Evolutionary conservation across 2,888 invertebrate species (phyloP), one percentile per base, ranked within the genome.

Genomic region (Cremastobaeus sp.): DNA sequence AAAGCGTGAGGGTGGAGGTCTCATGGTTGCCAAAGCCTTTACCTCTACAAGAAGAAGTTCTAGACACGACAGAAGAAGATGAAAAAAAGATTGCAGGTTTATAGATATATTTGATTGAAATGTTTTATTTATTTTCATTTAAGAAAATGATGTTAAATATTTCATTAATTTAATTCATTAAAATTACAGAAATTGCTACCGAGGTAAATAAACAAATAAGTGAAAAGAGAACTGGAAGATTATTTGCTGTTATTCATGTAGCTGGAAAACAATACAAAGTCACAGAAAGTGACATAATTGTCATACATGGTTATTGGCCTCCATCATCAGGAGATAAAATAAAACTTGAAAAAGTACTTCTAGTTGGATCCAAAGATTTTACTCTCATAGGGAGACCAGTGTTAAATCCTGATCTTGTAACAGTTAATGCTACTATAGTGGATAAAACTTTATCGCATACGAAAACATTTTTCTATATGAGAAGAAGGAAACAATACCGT

Each of bases 231-330:
- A 88, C 90, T 8, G 92, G 93, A 3, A 89, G 94, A 32, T 89
- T 93, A 74, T 97, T 96, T 88, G 96, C 96, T 0, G 91, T 96
- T 0, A 90, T 97, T 0, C 93, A 95, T 80, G 79, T 96, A 12
- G 89, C 92, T 70, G 96, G 96, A 8, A 95, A 93, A 87, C 96
- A 96, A 83, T 95, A 93, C 88, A 93, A 95, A 88, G 90, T 97
- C 0, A 95, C 96, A 0, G 90, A 92, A 65, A 95, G 94, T n/a
- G 97, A 97, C 88, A 89, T 96, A 1, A 90, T 97, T 20, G 90
- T 96, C 0, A 89, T 96, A 0, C 93, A 95, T 88, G 95, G 95
- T 0, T 92, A 92, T 82, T 96, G 96, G 95, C 93, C 94, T 21
- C 95, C 96, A 1, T 92, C 91, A 52, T 90, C 92, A 59, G 95